These are phyloP conservation scores for Eilema depressum DNA, from an alignment of 2,888 invertebrate species.

Conservation along the genomic window DNA sequence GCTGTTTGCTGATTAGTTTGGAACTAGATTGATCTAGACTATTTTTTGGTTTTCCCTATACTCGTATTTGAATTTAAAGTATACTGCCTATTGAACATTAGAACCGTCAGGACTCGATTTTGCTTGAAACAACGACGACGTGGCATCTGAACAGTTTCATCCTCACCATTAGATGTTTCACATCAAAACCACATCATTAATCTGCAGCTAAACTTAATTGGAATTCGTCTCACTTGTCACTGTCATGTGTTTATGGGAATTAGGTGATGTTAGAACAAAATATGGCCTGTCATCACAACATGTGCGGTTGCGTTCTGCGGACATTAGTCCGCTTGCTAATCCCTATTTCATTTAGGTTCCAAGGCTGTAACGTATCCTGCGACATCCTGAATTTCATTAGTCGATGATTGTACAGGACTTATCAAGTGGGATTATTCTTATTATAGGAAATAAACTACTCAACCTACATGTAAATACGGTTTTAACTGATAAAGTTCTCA, in stretches of 20 bases:
- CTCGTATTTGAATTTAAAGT: too few relatives aligned
- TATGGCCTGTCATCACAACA: constrained; percentile 1
- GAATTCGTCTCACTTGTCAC: constrained; percentile 30
- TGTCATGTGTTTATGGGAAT: constrained; percentile 34
- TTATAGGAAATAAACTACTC: neutral
- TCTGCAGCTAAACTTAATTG: neutral
- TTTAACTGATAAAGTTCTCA: neutral
- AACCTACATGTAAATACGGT: too few relatives aligned
- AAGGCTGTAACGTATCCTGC: neutral
- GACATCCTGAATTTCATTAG: too few relatives aligned
- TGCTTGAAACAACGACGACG: neutral
- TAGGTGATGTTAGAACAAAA: constrained; percentile 26
- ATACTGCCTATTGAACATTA: too few relatives aligned
- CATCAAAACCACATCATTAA: neutral
- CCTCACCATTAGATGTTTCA: neutral
- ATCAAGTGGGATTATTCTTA: neutral
- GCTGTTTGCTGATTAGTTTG: too few relatives aligned
- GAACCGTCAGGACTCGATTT: neutral
- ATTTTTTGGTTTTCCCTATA: too few relatives aligned
- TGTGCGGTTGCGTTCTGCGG: neutral
- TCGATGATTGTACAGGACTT: too few relatives aligned
- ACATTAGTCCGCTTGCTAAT: neutral
- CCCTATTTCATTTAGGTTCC: neutral
- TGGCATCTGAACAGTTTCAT: neutral
- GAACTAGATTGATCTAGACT: too few relatives aligned